These are phyloP conservation scores for Podilymbus podiceps DNA, from an alignment of 2,113 vertebrate genomes.

Conservation along the genomic window DNA sequence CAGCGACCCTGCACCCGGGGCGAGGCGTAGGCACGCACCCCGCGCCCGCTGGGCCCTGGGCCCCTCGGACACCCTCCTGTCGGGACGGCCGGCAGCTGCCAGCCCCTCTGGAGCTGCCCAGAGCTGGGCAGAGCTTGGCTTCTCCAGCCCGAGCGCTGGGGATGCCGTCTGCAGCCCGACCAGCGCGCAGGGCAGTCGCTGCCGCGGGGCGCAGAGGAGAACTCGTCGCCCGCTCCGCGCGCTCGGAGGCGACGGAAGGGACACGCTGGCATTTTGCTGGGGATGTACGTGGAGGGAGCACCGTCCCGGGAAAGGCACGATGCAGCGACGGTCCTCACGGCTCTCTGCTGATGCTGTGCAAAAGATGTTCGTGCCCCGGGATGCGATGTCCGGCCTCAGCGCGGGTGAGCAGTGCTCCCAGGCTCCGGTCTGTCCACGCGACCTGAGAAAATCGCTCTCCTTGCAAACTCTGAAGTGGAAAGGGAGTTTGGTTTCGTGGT, in stretches of 20 bases:
- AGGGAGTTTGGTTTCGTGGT: neutral
- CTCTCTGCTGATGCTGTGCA: neutral
- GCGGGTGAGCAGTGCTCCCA: neutral
- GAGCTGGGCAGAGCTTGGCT: neutral
- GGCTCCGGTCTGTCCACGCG: accelerated
- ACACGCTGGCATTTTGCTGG: neutral
- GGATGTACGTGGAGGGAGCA: neutral
- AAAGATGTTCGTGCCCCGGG: neutral
- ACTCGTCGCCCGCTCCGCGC: accelerated
- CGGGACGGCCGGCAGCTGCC: neutral
- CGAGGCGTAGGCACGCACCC: neutral
- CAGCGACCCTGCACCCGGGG: neutral
- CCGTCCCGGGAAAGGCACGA: neutral
- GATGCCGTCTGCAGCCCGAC: neutral
- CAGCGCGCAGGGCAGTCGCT: accelerated
- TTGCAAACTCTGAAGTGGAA: neutral
- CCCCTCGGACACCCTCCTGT: neutral
- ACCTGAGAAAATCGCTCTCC: neutral
- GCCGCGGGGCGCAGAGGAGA: neutral
- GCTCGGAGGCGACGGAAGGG: neutral
- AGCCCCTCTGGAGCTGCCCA: neutral
- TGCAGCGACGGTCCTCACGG: neutral
- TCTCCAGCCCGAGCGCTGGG: accelerated
- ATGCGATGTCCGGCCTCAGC: accelerated
- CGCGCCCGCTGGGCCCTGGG: accelerated